Base-by-base conservation (phyloP, 2,888 invertebrate species). In the Rhimphoctona megacephalus region DNA sequence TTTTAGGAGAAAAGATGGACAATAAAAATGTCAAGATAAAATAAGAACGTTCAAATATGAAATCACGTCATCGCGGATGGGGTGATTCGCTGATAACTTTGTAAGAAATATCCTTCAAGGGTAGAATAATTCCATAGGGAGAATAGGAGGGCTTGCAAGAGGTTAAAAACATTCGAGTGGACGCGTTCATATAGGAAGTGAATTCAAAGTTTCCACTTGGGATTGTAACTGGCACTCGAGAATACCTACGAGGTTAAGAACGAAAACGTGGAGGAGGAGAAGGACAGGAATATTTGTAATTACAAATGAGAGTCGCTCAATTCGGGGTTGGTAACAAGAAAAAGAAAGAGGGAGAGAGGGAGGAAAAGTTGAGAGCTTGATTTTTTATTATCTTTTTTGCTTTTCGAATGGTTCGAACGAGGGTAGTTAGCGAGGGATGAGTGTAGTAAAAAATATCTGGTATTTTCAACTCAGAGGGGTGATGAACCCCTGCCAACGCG, bases 221-320 rank as follows among this genome's bases (percentile, higher is more conserved):
- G 43, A 80, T 73, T 76, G 72, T 81, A 85, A 85, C 79, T 78
- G 86, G 77, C 77, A 81, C 81, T 83, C 80, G 73, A 52, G 81
- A 73, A 69, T 81, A 81, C 81, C 77, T 67, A 73, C 69, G 83
- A 80, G 79, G 33, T 72, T 73, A 49, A 54, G 22, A 80, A 66
- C 33, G 80, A 83, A 22, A 78, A 30, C 4, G 14, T 14, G 25
- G 9, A 57, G 30, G 57, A 57, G 9, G 8, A 54, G 9, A 22
- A 57, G 57, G 17, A 83, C 36, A 78, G 78, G 89, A 90, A 89
- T 81, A 85, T 85, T 88, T 83, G 88, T 90, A 90, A 91, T 91
- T 90, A 90, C 90, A 90, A 90, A 90, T 90, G 90, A 89, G 89
- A 88, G 89, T 84, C 86, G 87, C 89, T 89, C 89, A 85, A 90